These are phyloP conservation scores for Triops longicaudatus DNA, from an alignment of 1,140 invertebrate genomes.

Conservation along the genomic window DNA sequence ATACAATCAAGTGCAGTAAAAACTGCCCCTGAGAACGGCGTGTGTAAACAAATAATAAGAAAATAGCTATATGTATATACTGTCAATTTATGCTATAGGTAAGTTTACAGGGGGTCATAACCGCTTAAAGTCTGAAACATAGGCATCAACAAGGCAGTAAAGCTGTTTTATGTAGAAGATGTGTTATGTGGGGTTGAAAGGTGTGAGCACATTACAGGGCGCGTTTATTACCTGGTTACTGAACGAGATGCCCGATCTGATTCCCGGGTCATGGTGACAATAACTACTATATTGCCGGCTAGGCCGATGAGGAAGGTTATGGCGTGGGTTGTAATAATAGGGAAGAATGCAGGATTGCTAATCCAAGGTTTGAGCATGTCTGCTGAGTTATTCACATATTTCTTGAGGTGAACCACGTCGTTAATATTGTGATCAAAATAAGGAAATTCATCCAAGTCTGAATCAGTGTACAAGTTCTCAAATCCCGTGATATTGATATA, in stretches of 20 bases:
- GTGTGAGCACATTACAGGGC: no score
- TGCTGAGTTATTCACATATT: constrained; percentile 30
- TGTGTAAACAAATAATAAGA: no score
- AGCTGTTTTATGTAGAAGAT: no score
- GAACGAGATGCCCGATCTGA: constrained; percentile 26
- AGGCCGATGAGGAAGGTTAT: constrained; percentile 36
- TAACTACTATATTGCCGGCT: constrained; percentile 35
- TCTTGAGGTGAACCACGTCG: not conserved
- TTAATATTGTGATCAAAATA: not conserved
- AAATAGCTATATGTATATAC: no score
- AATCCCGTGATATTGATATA: not conserved
- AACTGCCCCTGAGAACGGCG: no score
- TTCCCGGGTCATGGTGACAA: constrained; percentile 33
- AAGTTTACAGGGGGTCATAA: not conserved
- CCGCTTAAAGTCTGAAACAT: no score
- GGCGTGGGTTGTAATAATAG: constrained; percentile 36
- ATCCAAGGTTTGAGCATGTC: constrained; percentile 36
- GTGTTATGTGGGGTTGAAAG: no score
- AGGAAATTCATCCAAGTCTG: constrained; percentile 1
- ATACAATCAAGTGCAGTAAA: no score
- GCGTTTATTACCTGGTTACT: constrained; percentile 27
- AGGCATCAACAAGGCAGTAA: no score
- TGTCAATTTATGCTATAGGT: no score
- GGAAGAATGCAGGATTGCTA: constrained; percentile 34
- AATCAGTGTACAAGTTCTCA: not conserved